A percentile compares a stretch with the other conserved stretches of the same genome.
phyloP scores from a whole-genome alignment of 2,113 vertebrate genomes.

The Ursus arctos region DNA sequence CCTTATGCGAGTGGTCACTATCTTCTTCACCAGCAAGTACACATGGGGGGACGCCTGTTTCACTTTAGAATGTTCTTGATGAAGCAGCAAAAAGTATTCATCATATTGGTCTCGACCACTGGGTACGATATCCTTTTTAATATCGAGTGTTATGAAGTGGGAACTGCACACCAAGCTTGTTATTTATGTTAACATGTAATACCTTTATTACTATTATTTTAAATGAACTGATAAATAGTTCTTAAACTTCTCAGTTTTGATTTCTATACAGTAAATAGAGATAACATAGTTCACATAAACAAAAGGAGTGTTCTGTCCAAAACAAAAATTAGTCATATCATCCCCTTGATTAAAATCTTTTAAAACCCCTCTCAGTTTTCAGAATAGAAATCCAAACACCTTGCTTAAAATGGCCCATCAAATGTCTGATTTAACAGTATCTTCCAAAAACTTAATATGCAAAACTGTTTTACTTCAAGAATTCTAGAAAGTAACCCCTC shows the following conservation, averaged over 20 bases:
- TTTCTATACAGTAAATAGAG: not conserved
- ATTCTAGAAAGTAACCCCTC: not conserved
- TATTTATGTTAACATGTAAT: not conserved
- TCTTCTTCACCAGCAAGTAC: not conserved
- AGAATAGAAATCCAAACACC: not conserved
- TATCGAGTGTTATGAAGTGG: not conserved
- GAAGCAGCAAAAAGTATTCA: not conserved
- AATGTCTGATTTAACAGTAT: not conserved
- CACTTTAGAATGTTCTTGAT: not conserved
- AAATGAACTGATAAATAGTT: not conserved
- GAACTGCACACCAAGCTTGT: not conserved
- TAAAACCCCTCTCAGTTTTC: conserved; percentile 27
- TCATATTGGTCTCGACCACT: not conserved
- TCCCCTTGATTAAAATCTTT: not conserved
- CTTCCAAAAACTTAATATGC: not conserved
- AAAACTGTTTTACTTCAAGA: not conserved
- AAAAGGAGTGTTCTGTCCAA: not conserved
- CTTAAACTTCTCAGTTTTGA: conserved; percentile 7
- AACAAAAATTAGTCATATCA: conserved; percentile 42
- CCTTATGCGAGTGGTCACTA: not conserved
- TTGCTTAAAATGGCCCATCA: not conserved
- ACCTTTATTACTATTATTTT: not conserved
- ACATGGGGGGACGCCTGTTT: not conserved
- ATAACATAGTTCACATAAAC: not conserved
- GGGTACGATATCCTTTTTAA: not conserved